Conservation (phyloP, 2,113 vertebrate species). For the Poeciliopsis prolifica region DNA sequence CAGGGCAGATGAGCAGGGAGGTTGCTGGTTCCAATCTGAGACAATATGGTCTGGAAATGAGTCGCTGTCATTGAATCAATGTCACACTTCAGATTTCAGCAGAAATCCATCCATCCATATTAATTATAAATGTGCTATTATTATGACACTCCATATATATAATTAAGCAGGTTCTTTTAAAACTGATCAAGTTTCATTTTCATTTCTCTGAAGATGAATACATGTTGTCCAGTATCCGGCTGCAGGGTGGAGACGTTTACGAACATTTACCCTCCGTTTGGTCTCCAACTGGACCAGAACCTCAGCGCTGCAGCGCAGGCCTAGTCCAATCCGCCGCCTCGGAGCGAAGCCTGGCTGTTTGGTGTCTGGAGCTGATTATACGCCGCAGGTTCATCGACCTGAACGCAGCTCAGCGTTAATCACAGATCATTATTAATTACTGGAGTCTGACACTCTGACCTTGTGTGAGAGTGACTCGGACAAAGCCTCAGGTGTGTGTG, state of each 20-base stretch:
- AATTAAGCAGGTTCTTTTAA: too few relatives aligned
- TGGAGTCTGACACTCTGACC: slow-evolving; percentile 28
- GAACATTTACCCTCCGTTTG: too few relatives aligned
- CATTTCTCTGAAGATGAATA: too few relatives aligned
- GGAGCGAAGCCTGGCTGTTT: background rate
- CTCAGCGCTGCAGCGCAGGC: too few relatives aligned
- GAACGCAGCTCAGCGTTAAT: slow-evolving; percentile 29
- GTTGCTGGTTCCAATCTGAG: slow-evolving; percentile 30
- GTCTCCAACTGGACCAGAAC: too few relatives aligned
- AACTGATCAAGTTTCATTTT: too few relatives aligned
- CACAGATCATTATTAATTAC: slow-evolving; percentile 34
- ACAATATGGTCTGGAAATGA: slow-evolving; percentile 24
- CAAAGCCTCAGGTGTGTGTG: background rate
- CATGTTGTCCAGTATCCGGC: too few relatives aligned
- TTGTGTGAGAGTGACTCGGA: slow-evolving; percentile 4
- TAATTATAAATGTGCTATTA: too few relatives aligned
- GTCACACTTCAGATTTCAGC: background rate
- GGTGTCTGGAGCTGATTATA: background rate
- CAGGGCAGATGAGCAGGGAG: slow-evolving; percentile 38
- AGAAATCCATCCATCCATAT: too few relatives aligned
- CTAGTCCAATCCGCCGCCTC: too few relatives aligned
- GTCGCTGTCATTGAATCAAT: background rate
- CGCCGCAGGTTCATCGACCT: background rate
- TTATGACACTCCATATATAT: too few relatives aligned
- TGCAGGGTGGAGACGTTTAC: accelerated